Conservation (phyloP, 1,140 invertebrate genomes). For the Scaptomyza montana region DNA sequence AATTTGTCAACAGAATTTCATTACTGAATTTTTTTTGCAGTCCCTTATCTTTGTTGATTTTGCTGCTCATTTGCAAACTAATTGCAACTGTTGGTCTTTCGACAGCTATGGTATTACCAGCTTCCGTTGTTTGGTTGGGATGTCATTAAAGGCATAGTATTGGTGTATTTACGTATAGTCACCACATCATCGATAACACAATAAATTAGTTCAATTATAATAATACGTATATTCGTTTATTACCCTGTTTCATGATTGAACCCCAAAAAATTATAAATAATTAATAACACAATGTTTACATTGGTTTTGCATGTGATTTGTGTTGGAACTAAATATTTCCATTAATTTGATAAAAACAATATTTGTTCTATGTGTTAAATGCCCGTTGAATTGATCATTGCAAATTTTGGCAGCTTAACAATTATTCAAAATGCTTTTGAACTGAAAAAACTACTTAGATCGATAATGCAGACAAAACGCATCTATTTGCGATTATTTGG, state of each 20-base stretch:
- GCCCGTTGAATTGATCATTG: slow-evolving; percentile 18
- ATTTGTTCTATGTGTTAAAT: slow-evolving; percentile 28
- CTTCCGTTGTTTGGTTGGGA: not conserved
- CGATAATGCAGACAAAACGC: slow-evolving; percentile 25
- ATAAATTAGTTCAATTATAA: slow-evolving; percentile 33
- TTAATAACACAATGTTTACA: slow-evolving; percentile 37
- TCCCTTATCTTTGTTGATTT: not conserved
- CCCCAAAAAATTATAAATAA: slow-evolving; percentile 42
- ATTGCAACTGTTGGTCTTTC: not conserved
- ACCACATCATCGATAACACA: slow-evolving; percentile 19
- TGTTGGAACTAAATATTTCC: slow-evolving; percentile 18
- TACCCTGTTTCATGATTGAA: slow-evolving; percentile 59
- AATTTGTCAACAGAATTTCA: not conserved
- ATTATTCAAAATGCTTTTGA: slow-evolving; percentile 29
- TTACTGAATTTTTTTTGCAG: not conserved
- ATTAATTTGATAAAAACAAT: slow-evolving; percentile 52
- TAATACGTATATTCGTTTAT: slow-evolving; percentile 66
- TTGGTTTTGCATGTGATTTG: slow-evolving; percentile 33
- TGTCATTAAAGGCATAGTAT: not conserved
- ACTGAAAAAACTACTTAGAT: slow-evolving; percentile 47
- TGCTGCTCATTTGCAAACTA: not conserved
- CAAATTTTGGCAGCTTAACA: slow-evolving; percentile 29
- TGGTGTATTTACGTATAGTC: slow-evolving; percentile 2
- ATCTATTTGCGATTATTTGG: slow-evolving; percentile 26
- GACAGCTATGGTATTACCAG: not conserved